These are phyloP conservation scores for Mycogona germanica DNA, from an alignment of 2,888 invertebrate genomes.

Conservation along the genomic window DNA sequence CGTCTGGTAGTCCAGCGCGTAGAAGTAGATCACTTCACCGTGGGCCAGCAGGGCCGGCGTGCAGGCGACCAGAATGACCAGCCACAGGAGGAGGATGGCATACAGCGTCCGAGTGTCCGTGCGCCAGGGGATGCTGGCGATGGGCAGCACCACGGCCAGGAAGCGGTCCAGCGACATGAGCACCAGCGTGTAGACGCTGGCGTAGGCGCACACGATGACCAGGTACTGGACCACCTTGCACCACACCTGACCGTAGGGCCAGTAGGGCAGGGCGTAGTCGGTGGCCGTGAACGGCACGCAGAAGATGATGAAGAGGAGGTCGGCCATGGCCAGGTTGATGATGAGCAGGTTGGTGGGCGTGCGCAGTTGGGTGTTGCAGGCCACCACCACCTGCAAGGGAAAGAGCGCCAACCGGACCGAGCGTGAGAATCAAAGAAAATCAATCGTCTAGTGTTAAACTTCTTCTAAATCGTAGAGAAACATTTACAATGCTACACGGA, in stretches of 20 bases:
- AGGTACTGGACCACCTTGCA: slow-evolving; percentile 85
- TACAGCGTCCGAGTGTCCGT: slow-evolving; percentile 67
- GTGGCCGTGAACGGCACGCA: slow-evolving; percentile 91
- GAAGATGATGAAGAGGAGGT: slow-evolving; percentile 79
- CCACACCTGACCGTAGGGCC: slow-evolving; percentile 84
- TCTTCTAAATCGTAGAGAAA: too few species aligned
- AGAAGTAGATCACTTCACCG: slow-evolving; percentile 55
- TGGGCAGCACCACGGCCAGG: slow-evolving; percentile 86
- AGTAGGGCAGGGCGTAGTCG: slow-evolving; percentile 71
- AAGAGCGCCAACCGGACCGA: too few species aligned
- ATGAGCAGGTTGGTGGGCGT: slow-evolving; percentile 87
- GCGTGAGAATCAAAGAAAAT: too few species aligned
- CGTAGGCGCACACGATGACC: slow-evolving; percentile 83
- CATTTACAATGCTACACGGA: too few species aligned
- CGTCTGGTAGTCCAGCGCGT: slow-evolving; percentile 30
- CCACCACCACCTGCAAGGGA: slow-evolving; percentile 77
- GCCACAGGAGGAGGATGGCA: slow-evolving; percentile 68
- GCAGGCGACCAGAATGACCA: slow-evolving; percentile 61
- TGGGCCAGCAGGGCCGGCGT: slow-evolving; percentile 65
- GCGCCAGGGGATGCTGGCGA: slow-evolving; percentile 69
- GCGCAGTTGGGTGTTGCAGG: slow-evolving; percentile 80
- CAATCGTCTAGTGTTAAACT: too few species aligned
- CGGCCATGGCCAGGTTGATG: slow-evolving; percentile 78
- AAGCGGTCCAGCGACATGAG: slow-evolving; percentile 85
- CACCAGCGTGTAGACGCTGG: slow-evolving; percentile 84